Evolutionary conservation across 1,140 invertebrate species (phyloP).

Genomic region (Drosophila grimshawi): DNA sequence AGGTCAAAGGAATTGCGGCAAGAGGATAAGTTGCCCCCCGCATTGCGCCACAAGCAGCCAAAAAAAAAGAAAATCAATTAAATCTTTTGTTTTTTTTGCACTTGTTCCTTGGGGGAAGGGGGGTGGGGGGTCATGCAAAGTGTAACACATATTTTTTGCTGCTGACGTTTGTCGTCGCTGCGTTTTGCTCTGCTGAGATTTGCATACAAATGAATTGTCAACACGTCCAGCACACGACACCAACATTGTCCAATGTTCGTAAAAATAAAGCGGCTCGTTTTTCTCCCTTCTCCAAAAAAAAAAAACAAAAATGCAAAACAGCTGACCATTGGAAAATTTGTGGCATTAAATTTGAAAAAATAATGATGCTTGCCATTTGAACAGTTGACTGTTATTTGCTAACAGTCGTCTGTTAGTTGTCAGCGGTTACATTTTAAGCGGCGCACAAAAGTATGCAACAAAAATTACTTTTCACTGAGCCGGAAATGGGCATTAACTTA

Average conservation of each 20-base stretch:
- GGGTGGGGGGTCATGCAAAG: conserved; percentile 36
- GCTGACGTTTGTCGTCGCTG: conserved; percentile 48
- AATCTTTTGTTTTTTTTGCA: conserved; percentile 31
- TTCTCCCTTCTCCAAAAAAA: conserved; percentile 13
- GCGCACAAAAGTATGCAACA: conserved; percentile 26
- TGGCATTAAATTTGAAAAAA: conserved; percentile 64
- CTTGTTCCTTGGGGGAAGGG: conserved; percentile 19
- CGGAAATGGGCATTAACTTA: conserved; percentile 8
- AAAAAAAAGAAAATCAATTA: conserved; percentile 64
- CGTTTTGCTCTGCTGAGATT: conserved; percentile 78
- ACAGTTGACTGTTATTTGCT: conserved; percentile 9
- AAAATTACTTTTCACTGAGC: neutral
- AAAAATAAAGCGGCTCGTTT: conserved; percentile 59
- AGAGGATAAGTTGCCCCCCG: conserved; percentile 11
- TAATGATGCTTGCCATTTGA: neutral
- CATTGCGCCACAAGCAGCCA: conserved; percentile 4
- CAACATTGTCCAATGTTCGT: conserved; percentile 55
- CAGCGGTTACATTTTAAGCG: neutral
- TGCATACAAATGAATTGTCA: conserved; percentile 84
- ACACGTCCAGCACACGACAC: conserved; percentile 58
- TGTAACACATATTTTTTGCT: conserved; percentile 49
- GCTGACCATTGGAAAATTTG: conserved; percentile 57
- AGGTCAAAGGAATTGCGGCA: conserved; percentile 9
- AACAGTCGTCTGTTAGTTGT: conserved; percentile 6
- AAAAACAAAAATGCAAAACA: conserved; percentile 49